Evolutionary conservation across 2,888 invertebrate genomes (phyloP).

Genomic region (Pteria penguin): DNA sequence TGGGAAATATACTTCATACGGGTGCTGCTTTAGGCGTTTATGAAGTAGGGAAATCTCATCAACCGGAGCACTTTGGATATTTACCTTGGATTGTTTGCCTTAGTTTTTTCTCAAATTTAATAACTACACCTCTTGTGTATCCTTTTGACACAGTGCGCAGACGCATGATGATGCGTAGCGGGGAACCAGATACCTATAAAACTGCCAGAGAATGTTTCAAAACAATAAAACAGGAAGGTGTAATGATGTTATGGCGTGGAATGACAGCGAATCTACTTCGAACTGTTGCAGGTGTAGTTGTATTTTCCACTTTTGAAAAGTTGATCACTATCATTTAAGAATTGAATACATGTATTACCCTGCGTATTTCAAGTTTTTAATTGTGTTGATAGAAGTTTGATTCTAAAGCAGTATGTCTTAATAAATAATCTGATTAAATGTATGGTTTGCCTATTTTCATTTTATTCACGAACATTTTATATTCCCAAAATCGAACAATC

Average conservation of each 20-base stretch:
- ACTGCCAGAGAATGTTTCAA: background rate
- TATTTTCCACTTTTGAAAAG: no score
- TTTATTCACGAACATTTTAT: no score
- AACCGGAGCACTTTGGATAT: background rate
- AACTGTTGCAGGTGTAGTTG: background rate
- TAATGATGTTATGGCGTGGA: background rate
- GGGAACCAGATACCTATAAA: background rate
- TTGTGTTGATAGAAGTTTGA: no score
- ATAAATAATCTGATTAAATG: no score
- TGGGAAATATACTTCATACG: background rate
- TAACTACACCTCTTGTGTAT: background rate
- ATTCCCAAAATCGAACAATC: no score
- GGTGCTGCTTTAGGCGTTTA: background rate
- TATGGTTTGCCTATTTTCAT: no score
- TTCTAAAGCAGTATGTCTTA: no score
- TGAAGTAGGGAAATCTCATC: background rate
- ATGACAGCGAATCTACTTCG: background rate
- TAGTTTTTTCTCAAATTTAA: background rate
- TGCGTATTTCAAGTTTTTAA: no score
- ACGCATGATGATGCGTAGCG: background rate
- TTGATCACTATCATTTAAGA: no score
- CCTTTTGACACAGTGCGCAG: background rate
- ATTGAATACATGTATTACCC: no score
- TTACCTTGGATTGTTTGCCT: background rate
- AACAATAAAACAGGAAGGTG: background rate